These are phyloP conservation scores for Ancistrus triradiatus DNA, from an alignment of 2,113 vertebrate genomes.

Conservation along the genomic window DNA sequence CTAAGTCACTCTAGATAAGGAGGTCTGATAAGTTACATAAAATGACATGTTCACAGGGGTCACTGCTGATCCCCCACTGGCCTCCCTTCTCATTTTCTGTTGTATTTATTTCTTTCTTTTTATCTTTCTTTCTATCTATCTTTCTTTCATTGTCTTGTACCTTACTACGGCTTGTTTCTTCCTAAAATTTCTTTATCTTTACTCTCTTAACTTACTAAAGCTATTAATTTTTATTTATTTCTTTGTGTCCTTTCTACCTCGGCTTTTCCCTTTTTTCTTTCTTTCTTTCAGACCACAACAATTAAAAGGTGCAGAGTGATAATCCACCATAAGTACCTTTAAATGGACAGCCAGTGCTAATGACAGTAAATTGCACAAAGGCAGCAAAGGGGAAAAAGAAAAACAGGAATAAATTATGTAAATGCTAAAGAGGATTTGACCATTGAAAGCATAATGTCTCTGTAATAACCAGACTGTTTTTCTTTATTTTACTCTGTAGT, in stretches of 20 bases:
- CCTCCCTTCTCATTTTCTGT: background rate
- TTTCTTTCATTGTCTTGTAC: too few species aligned
- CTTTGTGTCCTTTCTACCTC: too few species aligned
- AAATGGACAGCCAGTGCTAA: constrained; percentile 95
- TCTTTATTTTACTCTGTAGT: constrained; percentile 53
- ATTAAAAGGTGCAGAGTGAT: constrained; percentile 96
- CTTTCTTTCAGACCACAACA: constrained; percentile 79
- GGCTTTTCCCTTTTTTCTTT: constrained; percentile 5
- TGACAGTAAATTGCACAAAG: constrained; percentile 91
- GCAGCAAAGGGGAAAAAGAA: constrained; percentile 61
- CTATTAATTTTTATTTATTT: too few species aligned
- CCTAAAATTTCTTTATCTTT: too few species aligned
- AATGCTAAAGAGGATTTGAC: constrained; percentile 92
- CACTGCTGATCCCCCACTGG: background rate
- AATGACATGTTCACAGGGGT: too few species aligned
- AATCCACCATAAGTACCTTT: constrained; percentile 93
- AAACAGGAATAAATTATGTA: constrained; percentile 94
- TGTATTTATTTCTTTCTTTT: background rate
- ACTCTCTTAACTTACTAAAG: too few species aligned
- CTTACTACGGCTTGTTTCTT: too few species aligned
- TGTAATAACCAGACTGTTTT: constrained; percentile 94
- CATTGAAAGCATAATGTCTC: constrained; percentile 96
- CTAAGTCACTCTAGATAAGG: too few species aligned
- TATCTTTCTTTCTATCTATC: background rate
- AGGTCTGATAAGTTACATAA: too few species aligned